Base-by-base conservation (phyloP, 2,888 invertebrate genomes). In the Aphelenchoides bicaudatus region DNA sequence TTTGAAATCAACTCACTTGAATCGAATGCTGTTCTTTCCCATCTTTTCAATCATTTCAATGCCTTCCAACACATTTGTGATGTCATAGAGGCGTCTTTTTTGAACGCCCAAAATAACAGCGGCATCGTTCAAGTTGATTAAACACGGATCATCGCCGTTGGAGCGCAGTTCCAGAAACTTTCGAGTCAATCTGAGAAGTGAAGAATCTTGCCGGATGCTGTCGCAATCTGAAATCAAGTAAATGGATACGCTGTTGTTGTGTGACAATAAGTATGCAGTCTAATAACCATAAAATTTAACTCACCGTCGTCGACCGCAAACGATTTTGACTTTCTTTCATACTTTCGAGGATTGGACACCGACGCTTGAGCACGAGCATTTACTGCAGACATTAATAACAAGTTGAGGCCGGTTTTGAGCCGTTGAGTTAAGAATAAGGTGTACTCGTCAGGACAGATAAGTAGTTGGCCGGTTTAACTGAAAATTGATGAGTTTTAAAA, bases 41-140 rank as follows among this genome's bases (percentile, higher is more conserved):
- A 73, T 66, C 61, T 77, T 77, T 58, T 78, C 75, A 29, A 78
- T 67, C 29, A 78, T 47, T 46, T 71, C 73, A 29, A 78, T 73
- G 30, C 75, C 75, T 59, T 77, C 74, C 47, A 74, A 63, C 6
- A 75, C 75, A 47, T 75, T 75, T 4, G 75, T 75, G n/a, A 75
- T 75, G 62, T 75, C 75, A 57, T 75, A 75, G n/a, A 75, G 64
- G 2, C 75, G 72, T 2, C 75, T 52, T 59, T 78, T 77, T 51
- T 71, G 75, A 19, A 77, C 76, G 1, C 67, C 68, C 28, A 77
- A 61, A 6, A 39, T 30, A n/a, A 53, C 58, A 21, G 77, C 78
- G 4, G 73, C 78, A 30, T 77, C 78, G 56, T 77, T 77, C 50
- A 77, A 52, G 55, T 77, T 78, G 49, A 76, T 38, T 34, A 72